These are phyloP conservation scores for Clivina fossor DNA, from an alignment of 2,888 invertebrate genomes.

Conservation along the genomic window DNA sequence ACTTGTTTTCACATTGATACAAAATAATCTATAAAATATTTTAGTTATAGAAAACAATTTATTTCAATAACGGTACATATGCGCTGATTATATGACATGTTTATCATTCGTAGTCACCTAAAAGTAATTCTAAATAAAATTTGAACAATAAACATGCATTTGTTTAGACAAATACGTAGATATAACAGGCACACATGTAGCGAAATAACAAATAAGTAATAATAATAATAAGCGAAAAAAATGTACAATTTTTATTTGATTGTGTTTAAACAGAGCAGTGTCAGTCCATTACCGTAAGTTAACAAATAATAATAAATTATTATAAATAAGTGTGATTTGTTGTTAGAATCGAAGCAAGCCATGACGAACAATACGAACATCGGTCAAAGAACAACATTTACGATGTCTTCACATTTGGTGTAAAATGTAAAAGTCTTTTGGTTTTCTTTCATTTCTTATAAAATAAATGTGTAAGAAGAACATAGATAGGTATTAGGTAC, in stretches of 20 bases:
- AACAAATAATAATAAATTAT: conserved; percentile 11
- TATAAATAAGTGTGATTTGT: conserved; percentile 11
- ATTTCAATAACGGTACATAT: conserved; percentile 32
- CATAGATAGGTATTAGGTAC: no score
- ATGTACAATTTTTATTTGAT: conserved; percentile 7
- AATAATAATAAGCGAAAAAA: no score
- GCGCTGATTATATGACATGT: conserved; percentile 32
- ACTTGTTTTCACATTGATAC: no score
- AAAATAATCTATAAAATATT: conserved; percentile 9
- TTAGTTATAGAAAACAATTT: conserved; percentile 35
- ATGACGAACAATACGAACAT: conserved; percentile 11
- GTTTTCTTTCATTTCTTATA: no score
- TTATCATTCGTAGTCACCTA: neutral
- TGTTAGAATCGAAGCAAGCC: conserved; percentile 26
- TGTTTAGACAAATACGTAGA: conserved; percentile 17
- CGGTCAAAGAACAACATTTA: neutral
- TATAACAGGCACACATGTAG: conserved; percentile 33
- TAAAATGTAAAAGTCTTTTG: no score
- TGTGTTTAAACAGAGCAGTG: conserved; percentile 21
- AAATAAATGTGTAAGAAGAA: no score
- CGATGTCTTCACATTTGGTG: neutral
- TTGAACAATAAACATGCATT: conserved; percentile 10
- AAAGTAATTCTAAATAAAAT: conserved; percentile 1
- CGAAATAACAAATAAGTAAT: conserved; percentile 22
- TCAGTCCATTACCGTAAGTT: conserved; percentile 24